Base-by-base conservation (phyloP, 2,113 vertebrate genomes). In the Triplophysa rosa region DNA sequence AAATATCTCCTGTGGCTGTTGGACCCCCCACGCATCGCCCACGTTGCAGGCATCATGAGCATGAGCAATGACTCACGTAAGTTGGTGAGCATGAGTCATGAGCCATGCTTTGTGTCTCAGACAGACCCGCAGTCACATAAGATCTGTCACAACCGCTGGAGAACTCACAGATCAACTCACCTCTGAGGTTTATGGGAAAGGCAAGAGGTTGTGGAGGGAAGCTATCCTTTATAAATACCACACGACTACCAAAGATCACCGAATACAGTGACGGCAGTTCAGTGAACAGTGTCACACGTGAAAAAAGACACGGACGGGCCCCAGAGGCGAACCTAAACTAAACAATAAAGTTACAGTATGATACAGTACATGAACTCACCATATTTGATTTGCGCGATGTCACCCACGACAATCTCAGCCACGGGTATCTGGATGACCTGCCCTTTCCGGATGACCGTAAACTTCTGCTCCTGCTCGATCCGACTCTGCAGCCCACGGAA, bases 301-400 rank as follows among this genome's bases (percentile, higher is more conserved):
- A 11, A 49, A 11, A 49, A 14, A 49, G 33, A 7, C 33, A 37
- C 33, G 33, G 0, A 49, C 14, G 4, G 10, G 47, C 47, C 12
- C 45, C 47, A 49, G 33, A 37, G 33, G 6, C 0, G 7, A 37
- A 37, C 33, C 6, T 37, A 61, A 1, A 75, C 26, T 29, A 4
- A 49, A 75, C 16, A 47, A 45, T 64, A 52, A 14, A 45, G 1
- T n/a, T n/a, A n/a, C 54, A 58, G 8, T 11, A 21, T 19, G 54
- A 6, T 54, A 14, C 49, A 19, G 14, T 14, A 17, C 17, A 54
- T 4, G 13, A 19, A 54, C 85, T 87, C 90, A 99, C 98, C 96
- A 0, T 99, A 99, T 92, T 99, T 99, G 88, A 99, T 94, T 85
- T 99, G 97, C 1, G 97, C 96, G 19, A 99, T 97, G 85, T 99